Evolutionary conservation across 2,113 vertebrate genomes (phyloP).

Genomic region (Lanius collurio): DNA sequence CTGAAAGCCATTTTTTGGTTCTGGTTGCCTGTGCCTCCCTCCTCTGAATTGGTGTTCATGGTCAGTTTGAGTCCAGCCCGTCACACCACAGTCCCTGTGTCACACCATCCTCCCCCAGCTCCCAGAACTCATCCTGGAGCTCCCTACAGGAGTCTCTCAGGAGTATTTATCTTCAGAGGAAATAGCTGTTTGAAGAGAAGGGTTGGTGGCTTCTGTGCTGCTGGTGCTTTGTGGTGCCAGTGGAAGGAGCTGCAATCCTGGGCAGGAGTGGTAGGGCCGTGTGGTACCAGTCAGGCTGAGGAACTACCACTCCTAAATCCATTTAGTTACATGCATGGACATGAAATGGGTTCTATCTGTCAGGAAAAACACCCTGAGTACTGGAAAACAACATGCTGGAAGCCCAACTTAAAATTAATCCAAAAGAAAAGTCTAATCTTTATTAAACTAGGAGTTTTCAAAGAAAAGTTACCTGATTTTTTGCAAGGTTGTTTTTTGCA

Average conservation of each 20-base stretch:
- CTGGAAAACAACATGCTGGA: not conserved
- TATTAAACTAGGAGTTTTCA: not conserved
- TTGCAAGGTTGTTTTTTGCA: not conserved
- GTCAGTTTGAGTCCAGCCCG: not conserved
- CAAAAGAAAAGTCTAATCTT: not conserved
- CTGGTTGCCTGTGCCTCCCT: not conserved
- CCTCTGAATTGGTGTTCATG: not conserved
- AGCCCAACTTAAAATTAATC: not conserved
- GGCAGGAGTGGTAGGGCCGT: accelerated
- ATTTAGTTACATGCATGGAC: not conserved
- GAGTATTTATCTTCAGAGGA: not conserved
- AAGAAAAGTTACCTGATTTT: not conserved
- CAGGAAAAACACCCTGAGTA: not conserved
- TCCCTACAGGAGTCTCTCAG: not conserved
- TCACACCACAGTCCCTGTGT: not conserved
- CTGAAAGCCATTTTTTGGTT: not conserved
- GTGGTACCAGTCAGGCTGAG: not conserved
- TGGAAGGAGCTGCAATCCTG: not conserved
- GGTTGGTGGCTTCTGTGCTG: not conserved
- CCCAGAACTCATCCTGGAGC: not conserved
- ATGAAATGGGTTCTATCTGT: not conserved
- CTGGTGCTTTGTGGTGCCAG: not conserved
- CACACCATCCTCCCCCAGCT: not conserved
- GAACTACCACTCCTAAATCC: not conserved
- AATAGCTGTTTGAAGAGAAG: not conserved